Conservation (phyloP, 2,888 invertebrate species). For the Callyntrura guangdongensis region DNA sequence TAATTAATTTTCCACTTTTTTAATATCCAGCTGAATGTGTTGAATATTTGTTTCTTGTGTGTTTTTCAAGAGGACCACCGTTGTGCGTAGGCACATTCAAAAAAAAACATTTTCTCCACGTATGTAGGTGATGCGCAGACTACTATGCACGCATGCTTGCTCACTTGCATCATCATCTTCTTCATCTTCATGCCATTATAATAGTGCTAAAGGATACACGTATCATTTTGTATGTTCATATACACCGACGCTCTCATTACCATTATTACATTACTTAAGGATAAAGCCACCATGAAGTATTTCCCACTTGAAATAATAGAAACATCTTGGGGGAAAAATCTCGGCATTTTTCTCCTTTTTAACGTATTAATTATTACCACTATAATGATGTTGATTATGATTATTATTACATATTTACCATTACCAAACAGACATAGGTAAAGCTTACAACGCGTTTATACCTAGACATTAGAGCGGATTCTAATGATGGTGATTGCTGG, state of each 20-base stretch:
- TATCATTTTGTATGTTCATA: slow-evolving; percentile 6
- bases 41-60: slow-evolving; percentile 68
- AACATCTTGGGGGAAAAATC: slow-evolving; percentile 31
- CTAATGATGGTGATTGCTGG: slow-evolving; percentile 78
- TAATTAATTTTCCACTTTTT: slow-evolving; percentile 77
- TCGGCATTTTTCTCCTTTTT: slow-evolving; percentile 61
- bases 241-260: slow-evolving; percentile 51
- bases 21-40: slow-evolving; percentile 70
- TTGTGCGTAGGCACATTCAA: slow-evolving; percentile 40
- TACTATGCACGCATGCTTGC: slow-evolving; percentile 66
- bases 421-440: slow-evolving; percentile 24
- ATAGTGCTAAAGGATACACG: neutral
- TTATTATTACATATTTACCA: slow-evolving; percentile 67
- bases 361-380: slow-evolving; percentile 75
- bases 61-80: slow-evolving; percentile 73
- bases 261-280: slow-evolving; percentile 51
- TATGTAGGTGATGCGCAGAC: neutral
- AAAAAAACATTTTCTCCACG: neutral
- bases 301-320: slow-evolving; percentile 69
- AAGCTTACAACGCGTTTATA: neutral
- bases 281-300: slow-evolving; percentile 68
- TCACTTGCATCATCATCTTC: slow-evolving; percentile 20
- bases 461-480: slow-evolving; percentile 49
- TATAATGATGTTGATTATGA: slow-evolving; percentile 69
- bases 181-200: slow-evolving; percentile 33